Percentiles rank a stretch among this genome's conserved stretches.
phyloP scores from a whole-genome alignment of 1,140 invertebrate species.

The Chironomus striatipennis region DNA sequence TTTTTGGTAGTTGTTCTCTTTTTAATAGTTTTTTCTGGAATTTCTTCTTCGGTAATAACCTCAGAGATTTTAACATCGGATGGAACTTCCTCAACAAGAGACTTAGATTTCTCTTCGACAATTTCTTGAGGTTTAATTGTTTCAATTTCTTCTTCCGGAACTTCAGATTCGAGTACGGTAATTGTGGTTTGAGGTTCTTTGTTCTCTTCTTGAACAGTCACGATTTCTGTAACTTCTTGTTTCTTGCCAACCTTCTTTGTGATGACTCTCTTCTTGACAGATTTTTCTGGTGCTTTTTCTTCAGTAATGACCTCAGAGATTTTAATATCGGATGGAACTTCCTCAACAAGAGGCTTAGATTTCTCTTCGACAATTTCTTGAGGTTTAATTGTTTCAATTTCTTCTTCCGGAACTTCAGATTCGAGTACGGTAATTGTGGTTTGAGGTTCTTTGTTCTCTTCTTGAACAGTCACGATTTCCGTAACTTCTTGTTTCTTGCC shows the following conservation, averaged over 20 bases:
- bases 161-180: conserved; percentile 25
- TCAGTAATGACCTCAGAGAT: conserved; percentile 25
- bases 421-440: conserved; percentile 30
- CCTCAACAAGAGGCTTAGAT: conserved; percentile 19
- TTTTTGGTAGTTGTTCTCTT: conserved; percentile 35
- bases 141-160: conserved; percentile 28
- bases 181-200: conserved; percentile 26
- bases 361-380: neutral
- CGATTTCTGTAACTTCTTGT: conserved; percentile 32
- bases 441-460: conserved; percentile 35
- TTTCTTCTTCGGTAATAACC: conserved; percentile 32
- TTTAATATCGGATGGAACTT: conserved; percentile 27
- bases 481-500: conserved; percentile 40
- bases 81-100: conserved; percentile 28
- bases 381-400: neutral
- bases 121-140: neutral
- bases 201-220: conserved; percentile 33
- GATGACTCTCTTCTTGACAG: conserved; percentile 28
- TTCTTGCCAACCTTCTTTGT: conserved; percentile 29
- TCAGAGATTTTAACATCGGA: conserved; percentile 30
- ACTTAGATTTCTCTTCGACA: conserved; percentile 10
- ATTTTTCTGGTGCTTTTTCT: conserved; percentile 29
- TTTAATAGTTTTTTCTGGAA: conserved; percentile 30
- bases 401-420: conserved; percentile 28
- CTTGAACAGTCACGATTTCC: conserved; percentile 40